Evolutionary conservation across 2,113 vertebrate species (phyloP), one percentile per base, ranked within the genome.

Genomic region (Scomber scombrus): DNA sequence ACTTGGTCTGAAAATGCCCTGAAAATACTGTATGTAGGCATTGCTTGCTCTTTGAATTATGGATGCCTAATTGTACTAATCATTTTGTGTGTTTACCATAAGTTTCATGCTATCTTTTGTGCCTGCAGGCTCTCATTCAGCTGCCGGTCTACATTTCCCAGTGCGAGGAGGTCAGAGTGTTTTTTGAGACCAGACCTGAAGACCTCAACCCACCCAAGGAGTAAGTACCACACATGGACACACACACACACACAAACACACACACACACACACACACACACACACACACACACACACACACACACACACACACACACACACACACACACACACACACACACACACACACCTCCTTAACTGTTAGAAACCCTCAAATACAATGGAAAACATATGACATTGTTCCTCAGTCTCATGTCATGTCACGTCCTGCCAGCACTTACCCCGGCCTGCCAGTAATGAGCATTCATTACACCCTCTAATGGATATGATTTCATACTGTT

Each of bases 71-170:
- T 12, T 80, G 18, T 49, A 72, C 18, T 3, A 31, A 8, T 52
- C n/a, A 8, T 15, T 18, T 46, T 80, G 29, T 82, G 29, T 40
- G 18, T 47, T 56, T 45, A 34, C 13, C 29, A n/a, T 40, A 61
- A 31, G 14, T 62, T 68, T 50, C 51, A n/a, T 67, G 64, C 18
- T 55, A 3, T 52, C 52, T 21, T 89, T 23, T 81, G 2, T 87
- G n/a, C 67, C 78, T 49, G 0, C 91, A 99, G 98, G 97, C 98
- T 70, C 95, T 99, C 88, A 99, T 98, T 91, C 97, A 97, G 93
- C 91, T 99, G 86, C 98, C 98, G 0, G 97, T 97, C 31, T 98
- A 99, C 90, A 99, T 99, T 88, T 99, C 97, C 51, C 98, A 99
- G 90, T 99, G 98, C 0, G 98, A 99, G 63, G 98, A 99, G 85